phyloP scores from a whole-genome alignment of 1,140 invertebrate genomes.

The Pissodes strobi region DNA sequence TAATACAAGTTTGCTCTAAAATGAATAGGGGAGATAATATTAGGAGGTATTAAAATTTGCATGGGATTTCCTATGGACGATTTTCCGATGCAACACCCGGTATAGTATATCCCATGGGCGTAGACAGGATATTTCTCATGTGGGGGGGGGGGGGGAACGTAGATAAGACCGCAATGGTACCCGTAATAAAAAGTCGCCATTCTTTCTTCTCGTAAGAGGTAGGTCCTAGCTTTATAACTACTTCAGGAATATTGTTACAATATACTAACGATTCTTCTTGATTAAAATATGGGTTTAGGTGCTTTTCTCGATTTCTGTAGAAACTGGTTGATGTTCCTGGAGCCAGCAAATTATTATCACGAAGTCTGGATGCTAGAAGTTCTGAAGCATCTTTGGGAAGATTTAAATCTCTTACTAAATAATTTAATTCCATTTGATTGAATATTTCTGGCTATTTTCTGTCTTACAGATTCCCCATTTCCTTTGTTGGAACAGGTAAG shows the following conservation, averaged over 20 bases:
- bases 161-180: no score
- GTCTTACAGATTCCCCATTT: background rate
- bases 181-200: slow-evolving; percentile 47
- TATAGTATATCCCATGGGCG: no score
- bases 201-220: slow-evolving; percentile 4
- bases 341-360: background rate
- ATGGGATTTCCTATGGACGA: no score
- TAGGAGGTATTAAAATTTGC: no score
- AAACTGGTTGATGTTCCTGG: background rate
- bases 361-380: background rate
- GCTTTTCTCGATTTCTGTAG: background rate
- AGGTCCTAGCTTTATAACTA: slow-evolving; percentile 26
- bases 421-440: background rate
- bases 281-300: background rate
- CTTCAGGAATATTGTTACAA: slow-evolving; percentile 39
- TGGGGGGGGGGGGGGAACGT: no score
- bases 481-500: background rate
- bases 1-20: no score
- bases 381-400: background rate
- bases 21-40: no score
- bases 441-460: background rate
- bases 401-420: background rate
- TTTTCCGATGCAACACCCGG: no score
- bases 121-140: no score
- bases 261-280: slow-evolving; percentile 42